Conservation (phyloP, 1,140 invertebrate genomes). For the Eumaeus atala region DNA sequence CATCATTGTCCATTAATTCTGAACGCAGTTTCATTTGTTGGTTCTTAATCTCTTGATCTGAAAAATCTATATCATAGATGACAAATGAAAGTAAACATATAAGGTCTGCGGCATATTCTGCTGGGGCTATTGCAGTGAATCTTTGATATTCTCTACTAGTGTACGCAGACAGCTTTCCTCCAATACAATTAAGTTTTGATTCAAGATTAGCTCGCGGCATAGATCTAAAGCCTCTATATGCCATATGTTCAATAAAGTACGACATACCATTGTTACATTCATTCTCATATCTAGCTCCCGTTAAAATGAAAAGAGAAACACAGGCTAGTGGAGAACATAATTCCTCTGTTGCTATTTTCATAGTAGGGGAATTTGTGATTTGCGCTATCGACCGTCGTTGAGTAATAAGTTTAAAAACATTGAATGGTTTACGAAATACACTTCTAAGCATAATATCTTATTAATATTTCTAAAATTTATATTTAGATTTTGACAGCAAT, state of each 20-base stretch:
- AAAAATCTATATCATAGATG: slow-evolving; percentile 79
- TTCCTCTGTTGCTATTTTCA: slow-evolving; percentile 40
- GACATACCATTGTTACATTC: slow-evolving; percentile 82
- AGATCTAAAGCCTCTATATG: slow-evolving; percentile 83
- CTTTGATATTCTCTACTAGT: slow-evolving; percentile 86
- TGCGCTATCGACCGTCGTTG: too few species aligned
- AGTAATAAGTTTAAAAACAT: too few species aligned
- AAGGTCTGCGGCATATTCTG: slow-evolving; percentile 75
- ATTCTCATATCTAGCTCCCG: slow-evolving; percentile 83
- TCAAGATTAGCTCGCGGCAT: slow-evolving; percentile 79
- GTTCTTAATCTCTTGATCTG: slow-evolving; percentile 76
- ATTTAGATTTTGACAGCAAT: too few species aligned
- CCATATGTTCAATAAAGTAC: slow-evolving; percentile 88
- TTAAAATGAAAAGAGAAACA: slow-evolving; percentile 84
- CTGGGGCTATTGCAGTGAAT: slow-evolving; percentile 83
- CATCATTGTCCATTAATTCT: slow-evolving; percentile 77
- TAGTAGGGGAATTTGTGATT: slow-evolving; percentile 26
- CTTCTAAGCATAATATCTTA: too few species aligned
- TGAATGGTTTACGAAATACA: too few species aligned
- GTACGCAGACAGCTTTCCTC: slow-evolving; percentile 83
- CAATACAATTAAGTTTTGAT: slow-evolving; percentile 81
- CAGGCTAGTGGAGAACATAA: slow-evolving; percentile 63
- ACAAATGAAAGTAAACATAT: slow-evolving; percentile 83
- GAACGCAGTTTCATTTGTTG: slow-evolving; percentile 80
- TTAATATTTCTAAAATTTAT: too few species aligned